Evolutionary conservation across 1,140 invertebrate species (phyloP), one percentile per base, ranked within the genome.

Genomic region (Bombus haemorrhoidalis): DNA sequence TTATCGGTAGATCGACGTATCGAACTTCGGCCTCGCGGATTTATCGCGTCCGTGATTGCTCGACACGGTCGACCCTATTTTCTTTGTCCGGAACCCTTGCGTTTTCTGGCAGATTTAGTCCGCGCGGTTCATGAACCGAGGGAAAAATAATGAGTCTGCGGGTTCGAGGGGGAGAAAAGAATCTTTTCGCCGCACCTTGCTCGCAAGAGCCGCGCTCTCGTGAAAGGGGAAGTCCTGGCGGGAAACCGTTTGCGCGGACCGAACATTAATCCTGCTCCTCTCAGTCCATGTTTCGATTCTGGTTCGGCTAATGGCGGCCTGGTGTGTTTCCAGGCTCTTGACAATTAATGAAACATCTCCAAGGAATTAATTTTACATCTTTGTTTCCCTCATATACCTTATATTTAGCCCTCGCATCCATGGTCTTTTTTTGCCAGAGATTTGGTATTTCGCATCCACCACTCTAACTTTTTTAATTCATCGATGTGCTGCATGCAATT

Each of bases 61-160:
- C 80, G 72, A 79, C 39, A 39, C 47, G 43, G 34, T 15, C 25
- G 37, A 39, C n/a, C 32, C 41, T 18, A 39, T 80, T 79, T 32
- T 57, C 66, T 73, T 83, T 89, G 53, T 79, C 57, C 66, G 41
- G 57, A 59, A 75, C 76, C 68, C 83, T 76, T 39, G 68, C 74
- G n/a, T 77, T 89, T 88, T 68, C 37, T 88, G 41, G n/a, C 73
- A 41, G 72, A 78, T 62, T 41, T 69, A 81, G 37, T 13, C 37
- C 53, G 25, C 18, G 39, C 34, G 64, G 39, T 64, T 37, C 47
- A 34, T 41, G 43, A 39, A 53, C 78, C 43, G 57, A 80, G 47
- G 39, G 76, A 85, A 86, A 88, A 89, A 89, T 89, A 89, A 89
- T 83, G 88, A 88, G 78, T 57, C 78, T 53, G 74, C 73, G 73